A percentile compares a stretch with the other conserved stretches of the same genome.
These are phyloP conservation scores for Salvelinus fontinalis DNA, from an alignment of 2,113 vertebrate genomes.

Conservation along the genomic window DNA sequence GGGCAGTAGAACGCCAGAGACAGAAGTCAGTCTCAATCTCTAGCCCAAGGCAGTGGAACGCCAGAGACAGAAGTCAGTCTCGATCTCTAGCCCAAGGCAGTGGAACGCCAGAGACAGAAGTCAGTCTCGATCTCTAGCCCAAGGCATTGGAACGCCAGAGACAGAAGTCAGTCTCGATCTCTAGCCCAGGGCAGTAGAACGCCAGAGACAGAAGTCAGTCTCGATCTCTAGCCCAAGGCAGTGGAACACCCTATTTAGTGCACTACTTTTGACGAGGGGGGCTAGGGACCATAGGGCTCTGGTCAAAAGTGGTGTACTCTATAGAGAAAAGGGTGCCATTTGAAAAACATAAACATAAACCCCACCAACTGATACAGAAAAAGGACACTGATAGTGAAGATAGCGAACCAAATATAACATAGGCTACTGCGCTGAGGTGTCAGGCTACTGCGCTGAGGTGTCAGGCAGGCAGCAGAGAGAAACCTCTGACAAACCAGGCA, in stretches of 20 bases:
- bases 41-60: slow-evolving; percentile 70
- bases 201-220: too few species aligned
- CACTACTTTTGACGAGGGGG: too few species aligned
- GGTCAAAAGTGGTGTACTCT: too few species aligned
- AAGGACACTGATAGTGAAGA: background rate
- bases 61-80: too few species aligned
- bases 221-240: slow-evolving; percentile 64
- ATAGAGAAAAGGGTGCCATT: too few species aligned
- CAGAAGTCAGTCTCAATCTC: slow-evolving; percentile 59
- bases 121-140: slow-evolving; percentile 74
- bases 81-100: slow-evolving; percentile 79
- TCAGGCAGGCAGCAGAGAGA: slow-evolving; percentile 37
- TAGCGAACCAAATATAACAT: slow-evolving; percentile 5
- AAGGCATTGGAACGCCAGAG: slow-evolving; percentile 47
- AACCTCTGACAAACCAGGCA: slow-evolving; percentile 57
- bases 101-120: background rate
- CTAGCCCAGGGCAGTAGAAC: slow-evolving; percentile 73
- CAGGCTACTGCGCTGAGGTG: background rate
- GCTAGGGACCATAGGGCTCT: too few species aligned
- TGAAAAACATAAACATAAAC: too few species aligned
- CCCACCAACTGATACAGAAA: too few species aligned
- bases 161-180: slow-evolving; percentile 54
- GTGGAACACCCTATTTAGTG: slow-evolving; percentile 10
- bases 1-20: slow-evolving; percentile 37
- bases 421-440: background rate